These are phyloP conservation scores for Hermodice carunculata DNA, from an alignment of 2,888 invertebrate species.

Conservation along the genomic window DNA sequence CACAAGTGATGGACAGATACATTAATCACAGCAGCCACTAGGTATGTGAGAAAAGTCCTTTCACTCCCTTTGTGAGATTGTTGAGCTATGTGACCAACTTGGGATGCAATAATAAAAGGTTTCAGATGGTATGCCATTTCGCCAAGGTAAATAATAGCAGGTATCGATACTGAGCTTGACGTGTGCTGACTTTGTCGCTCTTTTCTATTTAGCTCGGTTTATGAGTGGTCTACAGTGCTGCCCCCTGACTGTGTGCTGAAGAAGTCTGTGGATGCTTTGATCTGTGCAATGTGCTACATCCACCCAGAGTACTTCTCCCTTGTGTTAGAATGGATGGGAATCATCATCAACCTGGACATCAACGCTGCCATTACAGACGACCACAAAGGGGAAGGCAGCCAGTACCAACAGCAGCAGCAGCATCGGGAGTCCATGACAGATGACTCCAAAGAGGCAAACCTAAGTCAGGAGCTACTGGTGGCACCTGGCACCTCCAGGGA, in stretches of 20 bases:
- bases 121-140: no score
- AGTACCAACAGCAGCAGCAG: slow-evolving; percentile 40
- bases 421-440: slow-evolving; percentile 51
- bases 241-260: slow-evolving; percentile 80
- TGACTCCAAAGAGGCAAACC: slow-evolving; percentile 66
- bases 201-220: slow-evolving; percentile 74
- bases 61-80: no score
- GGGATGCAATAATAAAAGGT: no score
- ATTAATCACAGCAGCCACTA: no score
- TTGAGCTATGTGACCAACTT: no score
- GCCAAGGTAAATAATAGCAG: no score
- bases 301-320: slow-evolving; percentile 82
- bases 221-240: slow-evolving; percentile 82
- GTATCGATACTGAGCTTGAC: no score
- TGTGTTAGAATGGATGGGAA: slow-evolving; percentile 80
- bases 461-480: slow-evolving; percentile 19
- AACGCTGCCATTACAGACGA: slow-evolving; percentile 76
- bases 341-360: slow-evolving; percentile 64
- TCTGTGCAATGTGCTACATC: slow-evolving; percentile 89
- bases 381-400: slow-evolving; percentile 66
- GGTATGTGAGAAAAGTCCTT: no score
- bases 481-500: neutral
- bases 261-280: slow-evolving; percentile 85
- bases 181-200: no score
- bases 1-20: no score